Evolutionary conservation across 2,888 invertebrate genomes (phyloP).

Genomic region (Dorcus hopei): DNA sequence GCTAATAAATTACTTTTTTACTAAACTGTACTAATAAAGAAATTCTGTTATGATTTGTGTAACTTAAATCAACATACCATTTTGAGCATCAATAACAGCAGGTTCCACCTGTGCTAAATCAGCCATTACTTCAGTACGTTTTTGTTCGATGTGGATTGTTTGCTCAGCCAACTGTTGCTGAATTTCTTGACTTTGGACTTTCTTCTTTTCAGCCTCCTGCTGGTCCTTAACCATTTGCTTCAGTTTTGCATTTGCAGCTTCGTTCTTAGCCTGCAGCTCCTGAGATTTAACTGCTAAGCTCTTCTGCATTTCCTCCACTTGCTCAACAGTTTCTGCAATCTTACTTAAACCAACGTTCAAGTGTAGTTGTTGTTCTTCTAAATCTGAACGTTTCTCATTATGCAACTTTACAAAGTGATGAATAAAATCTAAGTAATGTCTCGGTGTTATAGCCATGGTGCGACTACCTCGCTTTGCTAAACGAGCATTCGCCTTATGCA

Average conservation of each 20-base stretch:
- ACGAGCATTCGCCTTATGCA: constrained; percentile 90
- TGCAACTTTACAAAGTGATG: constrained; percentile 98
- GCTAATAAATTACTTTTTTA: constrained; percentile 52
- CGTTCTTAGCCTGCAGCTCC: constrained; percentile 95
- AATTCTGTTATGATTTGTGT: too few relatives aligned
- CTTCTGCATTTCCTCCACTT: constrained; percentile 99
- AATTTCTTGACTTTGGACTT: constrained; percentile 96
- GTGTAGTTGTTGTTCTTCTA: constrained; percentile 98
- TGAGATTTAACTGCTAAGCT: constrained; percentile 95
- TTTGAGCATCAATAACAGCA: constrained; percentile 97
- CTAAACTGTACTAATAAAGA: neutral
- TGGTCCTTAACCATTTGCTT: constrained; percentile 99
- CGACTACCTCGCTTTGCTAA: constrained; percentile 89
- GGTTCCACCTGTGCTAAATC: constrained; percentile 98
- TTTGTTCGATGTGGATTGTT: constrained; percentile 89
- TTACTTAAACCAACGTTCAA: constrained; percentile 97
- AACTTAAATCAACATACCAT: constrained; percentile 56
- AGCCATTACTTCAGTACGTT: constrained; percentile 90
- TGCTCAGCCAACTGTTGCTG: constrained; percentile 79
- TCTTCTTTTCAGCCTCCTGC: constrained; percentile 98
- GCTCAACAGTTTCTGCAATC: constrained; percentile 98
- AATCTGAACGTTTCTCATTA: constrained; percentile 94
- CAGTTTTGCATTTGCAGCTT: constrained; percentile 98
- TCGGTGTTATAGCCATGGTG: constrained; percentile 96
- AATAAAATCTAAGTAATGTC: constrained; percentile 98